phyloP scores from a whole-genome alignment of 2,888 invertebrate genomes.

The Drosophila peninsularis region DNA sequence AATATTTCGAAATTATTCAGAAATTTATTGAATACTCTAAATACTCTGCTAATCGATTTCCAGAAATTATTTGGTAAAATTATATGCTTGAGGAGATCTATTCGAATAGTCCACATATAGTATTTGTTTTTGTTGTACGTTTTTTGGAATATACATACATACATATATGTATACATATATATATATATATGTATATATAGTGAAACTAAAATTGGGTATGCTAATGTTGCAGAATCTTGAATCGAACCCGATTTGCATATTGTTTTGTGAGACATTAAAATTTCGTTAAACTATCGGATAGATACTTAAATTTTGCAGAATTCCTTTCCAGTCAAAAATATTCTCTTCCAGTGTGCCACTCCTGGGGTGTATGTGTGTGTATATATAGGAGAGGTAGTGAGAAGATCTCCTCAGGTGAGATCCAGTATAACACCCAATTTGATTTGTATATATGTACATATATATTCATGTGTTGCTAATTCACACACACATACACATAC shows the following conservation, averaged over 20 bases:
- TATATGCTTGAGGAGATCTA: neutral
- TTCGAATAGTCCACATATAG: neutral
- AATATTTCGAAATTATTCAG: neutral
- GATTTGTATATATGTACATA: neutral
- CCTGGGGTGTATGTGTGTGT: neutral
- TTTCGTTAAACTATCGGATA: neutral
- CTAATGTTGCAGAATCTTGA: neutral
- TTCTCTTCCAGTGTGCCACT: neutral
- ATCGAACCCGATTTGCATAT: neutral
- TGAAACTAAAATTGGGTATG: neutral
- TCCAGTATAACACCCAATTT: neutral
- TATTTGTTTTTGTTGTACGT: neutral
- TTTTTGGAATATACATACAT: neutral
- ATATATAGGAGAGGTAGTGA: neutral
- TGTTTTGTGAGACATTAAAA: neutral
- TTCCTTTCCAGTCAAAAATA: neutral
- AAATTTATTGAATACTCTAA: neutral
- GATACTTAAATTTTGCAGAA: neutral
- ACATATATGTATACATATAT: neutral
- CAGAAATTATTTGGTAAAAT: neutral
- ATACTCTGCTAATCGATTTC: neutral
- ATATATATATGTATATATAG: neutral
- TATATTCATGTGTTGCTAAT: conserved; percentile 10
- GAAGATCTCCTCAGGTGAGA: neutral
- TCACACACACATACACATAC: neutral